Conservation (phyloP, 2,113 vertebrate genomes). For the Cavia porcellus region DNA sequence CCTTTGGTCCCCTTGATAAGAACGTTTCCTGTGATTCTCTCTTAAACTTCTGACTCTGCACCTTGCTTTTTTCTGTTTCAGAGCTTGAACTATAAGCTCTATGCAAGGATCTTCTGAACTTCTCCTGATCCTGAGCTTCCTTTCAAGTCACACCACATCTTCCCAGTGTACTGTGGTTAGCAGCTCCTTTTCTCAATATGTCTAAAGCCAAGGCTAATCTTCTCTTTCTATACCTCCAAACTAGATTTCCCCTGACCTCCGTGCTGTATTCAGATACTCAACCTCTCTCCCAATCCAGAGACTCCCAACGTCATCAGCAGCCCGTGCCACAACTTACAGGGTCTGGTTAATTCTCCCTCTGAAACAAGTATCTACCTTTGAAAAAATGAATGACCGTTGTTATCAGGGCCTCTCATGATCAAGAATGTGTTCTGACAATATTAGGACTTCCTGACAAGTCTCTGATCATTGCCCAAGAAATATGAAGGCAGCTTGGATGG, state of each 20-base stretch:
- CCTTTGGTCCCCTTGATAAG: not conserved
- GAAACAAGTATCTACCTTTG: not conserved
- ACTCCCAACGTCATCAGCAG: not conserved
- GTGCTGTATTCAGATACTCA: not conserved
- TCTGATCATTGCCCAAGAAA: not conserved
- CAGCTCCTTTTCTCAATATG: not conserved
- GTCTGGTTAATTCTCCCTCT: not conserved
- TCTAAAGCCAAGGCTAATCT: not conserved
- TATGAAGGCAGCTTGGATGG: not conserved
- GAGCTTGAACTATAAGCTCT: not conserved
- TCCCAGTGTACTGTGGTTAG: too few relatives aligned
- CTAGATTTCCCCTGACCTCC: not conserved
- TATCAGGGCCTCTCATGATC: not conserved
- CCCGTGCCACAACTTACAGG: not conserved
- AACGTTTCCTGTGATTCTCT: not conserved
- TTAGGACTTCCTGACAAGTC: not conserved
- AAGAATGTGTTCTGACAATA: not conserved
- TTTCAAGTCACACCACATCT: not conserved
- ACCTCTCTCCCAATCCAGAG: not conserved
- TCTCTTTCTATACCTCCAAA: not conserved
- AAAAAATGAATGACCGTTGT: not conserved
- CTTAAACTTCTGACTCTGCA: not conserved
- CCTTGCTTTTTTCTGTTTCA: not conserved
- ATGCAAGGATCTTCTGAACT: not conserved
- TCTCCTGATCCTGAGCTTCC: not conserved